These are phyloP conservation scores for Sebastiscus albofasciatus DNA, from an alignment of 2,797 vertebrate genomes.

Conservation along the genomic window DNA sequence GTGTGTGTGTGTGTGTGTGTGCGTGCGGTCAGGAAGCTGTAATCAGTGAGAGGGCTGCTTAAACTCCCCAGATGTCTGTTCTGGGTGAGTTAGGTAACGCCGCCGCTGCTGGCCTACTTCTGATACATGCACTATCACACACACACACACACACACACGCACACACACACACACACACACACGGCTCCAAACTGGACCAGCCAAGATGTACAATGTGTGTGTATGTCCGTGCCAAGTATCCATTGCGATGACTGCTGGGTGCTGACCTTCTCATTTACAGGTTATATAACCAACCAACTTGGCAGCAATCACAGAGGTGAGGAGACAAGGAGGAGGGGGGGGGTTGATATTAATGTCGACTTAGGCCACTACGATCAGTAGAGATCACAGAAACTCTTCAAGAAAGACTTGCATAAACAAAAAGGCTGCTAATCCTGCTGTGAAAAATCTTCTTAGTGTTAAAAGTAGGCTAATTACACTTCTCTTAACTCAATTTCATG, in stretches of 20 bases:
- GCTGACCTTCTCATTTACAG: constrained; percentile 83
- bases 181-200: constrained; percentile 52
- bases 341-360: background rate
- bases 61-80: constrained; percentile 71
- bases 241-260: constrained; percentile 79
- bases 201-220: constrained; percentile 50
- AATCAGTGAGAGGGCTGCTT: constrained; percentile 27
- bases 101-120: constrained; percentile 81
- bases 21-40: constrained; percentile 13
- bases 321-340: background rate
- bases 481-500: background rate
- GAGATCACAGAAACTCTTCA: background rate
- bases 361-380: background rate
- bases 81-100: constrained; percentile 80
- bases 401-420: background rate
- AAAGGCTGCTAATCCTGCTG: background rate
- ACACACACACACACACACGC: constrained; percentile 9
- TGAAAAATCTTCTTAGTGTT: background rate
- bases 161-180: constrained; percentile 10
- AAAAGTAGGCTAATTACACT: background rate
- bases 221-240: constrained; percentile 72
- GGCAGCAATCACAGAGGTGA: constrained; percentile 50
- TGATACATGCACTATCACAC: constrained; percentile 32
- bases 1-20: background rate
- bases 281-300: constrained; percentile 77